Conservation (phyloP, 1,140 invertebrate species). For the Agrypnia vestita region DNA sequence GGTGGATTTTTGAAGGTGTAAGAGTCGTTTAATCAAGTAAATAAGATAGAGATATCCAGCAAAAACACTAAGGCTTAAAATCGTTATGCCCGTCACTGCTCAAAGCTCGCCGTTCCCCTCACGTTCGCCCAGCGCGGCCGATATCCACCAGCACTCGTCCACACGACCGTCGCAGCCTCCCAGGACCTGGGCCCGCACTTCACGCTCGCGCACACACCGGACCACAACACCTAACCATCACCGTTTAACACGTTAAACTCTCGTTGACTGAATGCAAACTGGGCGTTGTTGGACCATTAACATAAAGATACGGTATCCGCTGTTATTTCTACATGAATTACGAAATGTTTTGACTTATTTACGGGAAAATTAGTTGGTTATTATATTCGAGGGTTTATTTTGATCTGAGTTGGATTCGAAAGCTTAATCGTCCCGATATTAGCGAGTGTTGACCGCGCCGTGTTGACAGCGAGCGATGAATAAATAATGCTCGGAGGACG, state of each 20-base stretch:
- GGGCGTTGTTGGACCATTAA: constrained; percentile 52
- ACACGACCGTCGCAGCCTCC: constrained; percentile 19
- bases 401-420: not conserved
- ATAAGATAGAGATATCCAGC: not conserved
- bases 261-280: constrained; percentile 48
- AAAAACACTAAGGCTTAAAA: constrained; percentile 24
- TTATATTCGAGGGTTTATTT: not conserved
- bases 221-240: constrained; percentile 5
- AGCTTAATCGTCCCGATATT: not conserved
- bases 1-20: too few species aligned
- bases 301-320: constrained; percentile 6
- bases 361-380: not conserved
- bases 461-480: constrained; percentile 52
- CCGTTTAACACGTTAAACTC: constrained; percentile 13
- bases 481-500: constrained; percentile 44
- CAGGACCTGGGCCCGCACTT: not conserved
- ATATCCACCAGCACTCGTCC: constrained; percentile 1
- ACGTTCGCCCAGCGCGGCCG: not conserved
- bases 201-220: not conserved
- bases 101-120: not conserved
- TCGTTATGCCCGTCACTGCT: constrained; percentile 32
- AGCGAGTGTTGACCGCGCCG: constrained; percentile 2
- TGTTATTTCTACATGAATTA: constrained; percentile 9
- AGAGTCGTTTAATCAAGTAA: too few species aligned
- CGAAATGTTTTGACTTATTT: constrained; percentile 5